Percentiles rank a stretch among this genome's conserved stretches.
Evolutionary conservation across 64 coral and sea anemone genomes (phyloP).

Genomic region (Porites lutea): DNA sequence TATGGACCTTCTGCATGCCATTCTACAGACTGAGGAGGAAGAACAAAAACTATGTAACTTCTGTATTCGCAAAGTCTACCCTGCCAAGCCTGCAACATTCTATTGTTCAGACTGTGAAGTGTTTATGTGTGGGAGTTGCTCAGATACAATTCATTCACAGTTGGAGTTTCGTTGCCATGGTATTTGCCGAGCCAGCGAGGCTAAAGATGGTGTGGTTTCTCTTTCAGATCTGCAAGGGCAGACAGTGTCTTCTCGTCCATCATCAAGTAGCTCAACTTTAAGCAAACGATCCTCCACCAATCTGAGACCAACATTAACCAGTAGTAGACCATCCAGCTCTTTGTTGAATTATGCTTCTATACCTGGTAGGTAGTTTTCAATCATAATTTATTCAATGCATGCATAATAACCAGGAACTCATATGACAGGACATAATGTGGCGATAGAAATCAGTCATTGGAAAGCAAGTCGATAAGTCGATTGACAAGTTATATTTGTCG

Average conservation of each 20-base stretch:
- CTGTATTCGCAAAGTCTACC: conserved; percentile 91
- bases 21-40: conserved; percentile 77
- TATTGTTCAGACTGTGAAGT: conserved; percentile 91
- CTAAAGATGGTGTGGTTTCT: neutral
- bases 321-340: conserved; percentile 52
- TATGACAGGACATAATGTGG: no score
- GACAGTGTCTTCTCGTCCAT: conserved; percentile 23
- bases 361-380: conserved; percentile 67
- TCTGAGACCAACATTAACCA: neutral
- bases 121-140: conserved; percentile 88
- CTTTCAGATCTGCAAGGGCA: neutral
- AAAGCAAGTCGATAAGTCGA: no score
- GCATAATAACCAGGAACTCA: no score
- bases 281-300: conserved; percentile 19
- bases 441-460: no score
- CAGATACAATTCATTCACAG: conserved; percentile 93
- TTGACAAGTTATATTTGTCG: no score
- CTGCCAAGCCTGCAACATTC: conserved; percentile 86
- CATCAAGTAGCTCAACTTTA: conserved; percentile 44
- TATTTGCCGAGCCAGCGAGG: conserved; percentile 74
- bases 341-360: conserved; percentile 78
- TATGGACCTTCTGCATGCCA: conserved; percentile 78
- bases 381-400: no score
- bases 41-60: conserved; percentile 94
- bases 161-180: conserved; percentile 93